These are phyloP conservation scores for Sycophila texana DNA, from an alignment of 2,888 invertebrate species.

Conservation along the genomic window DNA sequence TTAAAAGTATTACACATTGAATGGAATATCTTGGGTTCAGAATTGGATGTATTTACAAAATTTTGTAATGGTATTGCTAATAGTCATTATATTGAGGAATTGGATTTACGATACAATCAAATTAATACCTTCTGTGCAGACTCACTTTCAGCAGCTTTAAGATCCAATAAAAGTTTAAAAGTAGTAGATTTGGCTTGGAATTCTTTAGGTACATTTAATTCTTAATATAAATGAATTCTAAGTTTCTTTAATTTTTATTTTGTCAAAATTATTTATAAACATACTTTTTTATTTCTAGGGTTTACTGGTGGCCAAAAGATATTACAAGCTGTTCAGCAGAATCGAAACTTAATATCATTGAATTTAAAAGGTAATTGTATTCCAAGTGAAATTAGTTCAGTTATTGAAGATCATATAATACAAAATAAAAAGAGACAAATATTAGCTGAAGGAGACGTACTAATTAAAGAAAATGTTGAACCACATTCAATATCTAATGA, in stretches of 20 bases:
- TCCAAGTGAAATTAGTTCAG: conserved; percentile 68
- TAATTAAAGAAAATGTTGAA: conserved; percentile 23
- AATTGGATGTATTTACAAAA: conserved; percentile 66
- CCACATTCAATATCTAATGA: conserved; percentile 23
- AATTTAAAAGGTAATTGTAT: conserved; percentile 73
- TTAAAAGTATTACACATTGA: conserved; percentile 68
- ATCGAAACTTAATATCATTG: conserved; percentile 65
- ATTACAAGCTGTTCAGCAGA: conserved; percentile 67
- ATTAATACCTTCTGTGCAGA: conserved; percentile 69
- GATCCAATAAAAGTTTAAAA: conserved; percentile 68
- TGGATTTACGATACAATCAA: conserved; percentile 74
- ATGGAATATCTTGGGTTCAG: conserved; percentile 73
- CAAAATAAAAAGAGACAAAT: conserved; percentile 61
- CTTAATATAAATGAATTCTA: not conserved
- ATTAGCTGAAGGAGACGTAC: conserved; percentile 19
- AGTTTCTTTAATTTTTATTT: not conserved
- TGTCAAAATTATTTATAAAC: not conserved
- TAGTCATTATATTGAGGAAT: conserved; percentile 69
- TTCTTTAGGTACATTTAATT: conserved; percentile 65
- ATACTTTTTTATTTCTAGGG: conserved; percentile 25
- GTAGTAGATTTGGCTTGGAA: conserved; percentile 73
- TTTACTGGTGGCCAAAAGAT: conserved; percentile 69
- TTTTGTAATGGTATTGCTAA: conserved; percentile 71
- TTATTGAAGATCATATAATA: conserved; percentile 64
- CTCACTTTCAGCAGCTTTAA: conserved; percentile 66